phyloP scores from a whole-genome alignment of 2,797 vertebrate genomes.

The Falco naumanni region DNA sequence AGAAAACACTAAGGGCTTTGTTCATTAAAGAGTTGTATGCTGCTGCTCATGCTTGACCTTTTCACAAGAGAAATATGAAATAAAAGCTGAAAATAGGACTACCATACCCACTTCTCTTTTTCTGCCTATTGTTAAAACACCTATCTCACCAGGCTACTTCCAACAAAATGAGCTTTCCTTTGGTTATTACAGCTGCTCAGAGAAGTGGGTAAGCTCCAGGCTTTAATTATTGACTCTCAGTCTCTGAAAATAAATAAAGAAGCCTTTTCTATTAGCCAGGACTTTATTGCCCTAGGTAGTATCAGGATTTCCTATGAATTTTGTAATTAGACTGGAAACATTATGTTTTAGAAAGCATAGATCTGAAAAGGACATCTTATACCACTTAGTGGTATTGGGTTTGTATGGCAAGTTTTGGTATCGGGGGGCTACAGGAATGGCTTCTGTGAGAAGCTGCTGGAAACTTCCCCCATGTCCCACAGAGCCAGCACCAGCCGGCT shows the following conservation, averaged over 20 bases:
- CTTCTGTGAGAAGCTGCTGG: background rate
- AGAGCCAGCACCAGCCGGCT: background rate
- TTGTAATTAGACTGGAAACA: conserved; percentile 66
- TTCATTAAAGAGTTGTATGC: conserved; percentile 47
- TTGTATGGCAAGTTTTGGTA: background rate
- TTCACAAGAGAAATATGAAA: conserved; percentile 40
- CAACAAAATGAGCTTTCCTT: conserved; percentile 51
- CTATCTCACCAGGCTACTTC: conserved; percentile 51
- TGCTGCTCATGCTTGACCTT: conserved; percentile 56
- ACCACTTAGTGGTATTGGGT: background rate
- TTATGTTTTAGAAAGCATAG: conserved; percentile 48
- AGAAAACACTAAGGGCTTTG: background rate
- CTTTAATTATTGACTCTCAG: conserved; percentile 72
- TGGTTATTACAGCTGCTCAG: conserved; percentile 54
- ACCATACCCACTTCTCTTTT: background rate
- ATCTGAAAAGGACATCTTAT: conserved; percentile 20
- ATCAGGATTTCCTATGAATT: conserved; percentile 65
- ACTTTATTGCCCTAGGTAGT: conserved; percentile 51
- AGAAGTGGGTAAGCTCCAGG: conserved; percentile 56
- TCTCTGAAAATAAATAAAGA: conserved; percentile 66
- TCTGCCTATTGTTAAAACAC: conserved; percentile 32
- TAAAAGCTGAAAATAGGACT: conserved; percentile 49
- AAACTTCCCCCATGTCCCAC: background rate
- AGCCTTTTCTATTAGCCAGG: conserved; percentile 30
- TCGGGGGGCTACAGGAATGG: background rate